Conservation (phyloP, 2,888 invertebrate genomes). For the Dilophus febrilis region DNA sequence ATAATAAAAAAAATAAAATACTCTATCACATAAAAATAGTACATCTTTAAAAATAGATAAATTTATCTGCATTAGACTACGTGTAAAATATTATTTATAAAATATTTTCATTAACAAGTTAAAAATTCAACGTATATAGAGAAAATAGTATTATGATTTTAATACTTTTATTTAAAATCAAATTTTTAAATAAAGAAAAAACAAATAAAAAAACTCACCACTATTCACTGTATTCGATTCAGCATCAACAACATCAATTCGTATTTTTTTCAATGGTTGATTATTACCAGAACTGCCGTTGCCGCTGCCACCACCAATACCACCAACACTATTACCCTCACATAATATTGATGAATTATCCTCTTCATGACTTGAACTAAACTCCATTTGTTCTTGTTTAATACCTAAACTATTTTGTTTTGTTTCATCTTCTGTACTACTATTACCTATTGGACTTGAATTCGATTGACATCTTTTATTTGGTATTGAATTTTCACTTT, state of each 20-base stretch:
- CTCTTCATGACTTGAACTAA: slow-evolving; percentile 43
- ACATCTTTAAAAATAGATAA: too few species aligned
- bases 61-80: too few species aligned
- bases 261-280: slow-evolving; percentile 49
- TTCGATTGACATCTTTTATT: slow-evolving; percentile 42
- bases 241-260: slow-evolving; percentile 71
- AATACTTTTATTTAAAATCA: neutral
- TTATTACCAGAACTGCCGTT: slow-evolving; percentile 15
- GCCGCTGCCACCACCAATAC: too few species aligned
- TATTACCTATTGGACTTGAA: slow-evolving; percentile 30
- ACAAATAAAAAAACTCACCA: slow-evolving; percentile 41
- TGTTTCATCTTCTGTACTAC: slow-evolving; percentile 20
- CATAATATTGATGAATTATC: slow-evolving; percentile 21
- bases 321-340: too few species aligned
- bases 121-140: too few species aligned
- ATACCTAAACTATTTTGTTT: slow-evolving; percentile 30
- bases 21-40: too few species aligned
- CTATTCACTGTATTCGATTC: slow-evolving; percentile 83
- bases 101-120: too few species aligned
- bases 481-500: slow-evolving; percentile 41
- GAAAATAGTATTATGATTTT: too few species aligned
- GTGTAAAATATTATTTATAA: too few species aligned
- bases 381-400: slow-evolving; percentile 50
- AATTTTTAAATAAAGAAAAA: neutral
- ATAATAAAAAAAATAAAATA: too few species aligned